Evolutionary conservation across 2,113 vertebrate species (phyloP).

Genomic region (Illadopsis cleaveri): DNA sequence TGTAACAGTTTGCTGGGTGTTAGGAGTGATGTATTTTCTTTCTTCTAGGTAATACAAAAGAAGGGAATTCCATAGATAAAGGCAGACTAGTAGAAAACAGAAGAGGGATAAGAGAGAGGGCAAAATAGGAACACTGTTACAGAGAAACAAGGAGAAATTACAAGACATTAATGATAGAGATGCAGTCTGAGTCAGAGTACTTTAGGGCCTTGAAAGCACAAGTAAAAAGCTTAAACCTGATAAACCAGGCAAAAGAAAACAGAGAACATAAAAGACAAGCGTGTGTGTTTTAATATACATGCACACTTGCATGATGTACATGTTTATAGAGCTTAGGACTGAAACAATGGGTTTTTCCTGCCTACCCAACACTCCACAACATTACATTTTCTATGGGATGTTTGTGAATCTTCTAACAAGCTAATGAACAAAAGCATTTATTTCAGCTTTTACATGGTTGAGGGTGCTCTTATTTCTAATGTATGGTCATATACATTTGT

Average conservation of each 20-base stretch:
- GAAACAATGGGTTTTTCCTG: neutral
- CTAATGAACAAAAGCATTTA: neutral
- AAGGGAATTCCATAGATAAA: neutral
- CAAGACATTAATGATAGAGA: neutral
- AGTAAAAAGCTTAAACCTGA: neutral
- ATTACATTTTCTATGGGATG: neutral
- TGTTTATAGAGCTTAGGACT: neutral
- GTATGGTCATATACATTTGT: rapidly evolving
- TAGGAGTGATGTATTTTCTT: neutral
- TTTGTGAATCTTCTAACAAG: rapidly evolving
- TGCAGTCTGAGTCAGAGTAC: neutral
- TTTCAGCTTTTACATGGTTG: neutral
- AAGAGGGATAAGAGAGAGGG: neutral
- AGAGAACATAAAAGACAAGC: neutral
- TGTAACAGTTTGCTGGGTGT: neutral
- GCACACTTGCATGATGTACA: rapidly evolving
- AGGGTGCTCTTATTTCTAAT: neutral
- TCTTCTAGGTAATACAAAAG: neutral
- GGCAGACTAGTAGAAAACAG: neutral
- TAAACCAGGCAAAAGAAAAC: neutral
- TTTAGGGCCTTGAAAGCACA: neutral
- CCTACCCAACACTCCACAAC: neutral
- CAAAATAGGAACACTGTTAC: neutral
- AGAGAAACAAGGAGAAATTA: neutral
- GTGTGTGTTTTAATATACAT: neutral